phyloP scores from a whole-genome alignment of 1,140 invertebrate species.

The Cardiocondyla obscurior region DNA sequence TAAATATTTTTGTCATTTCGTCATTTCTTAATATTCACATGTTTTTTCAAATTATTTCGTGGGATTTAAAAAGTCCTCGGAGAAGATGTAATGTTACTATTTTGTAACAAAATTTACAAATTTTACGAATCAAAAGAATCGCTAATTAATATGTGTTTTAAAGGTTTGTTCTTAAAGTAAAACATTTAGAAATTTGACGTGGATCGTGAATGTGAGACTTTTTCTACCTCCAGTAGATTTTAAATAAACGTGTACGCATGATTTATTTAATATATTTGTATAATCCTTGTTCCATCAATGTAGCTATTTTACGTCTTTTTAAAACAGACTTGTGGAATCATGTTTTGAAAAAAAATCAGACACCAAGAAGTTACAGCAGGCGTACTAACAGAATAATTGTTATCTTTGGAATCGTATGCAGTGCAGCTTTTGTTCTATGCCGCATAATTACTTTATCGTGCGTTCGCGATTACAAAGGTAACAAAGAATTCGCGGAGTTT shows the following conservation, averaged over 20 bases:
- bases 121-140: too few species aligned
- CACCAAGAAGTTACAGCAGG: background rate
- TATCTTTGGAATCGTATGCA: conserved; percentile 47
- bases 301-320: background rate
- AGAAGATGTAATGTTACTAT: background rate
- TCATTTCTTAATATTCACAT: background rate
- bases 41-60: background rate
- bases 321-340: conserved; percentile 9
- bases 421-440: conserved; percentile 44
- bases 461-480: conserved; percentile 54
- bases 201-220: background rate
- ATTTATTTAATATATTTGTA: background rate
- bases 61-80: background rate
- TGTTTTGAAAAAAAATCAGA: conserved; percentile 6
- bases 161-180: background rate
- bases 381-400: conserved; percentile 15
- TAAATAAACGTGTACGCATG: background rate
- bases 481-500: conserved; percentile 54
- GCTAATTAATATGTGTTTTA: too few species aligned
- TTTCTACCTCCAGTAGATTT: background rate
- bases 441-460: conserved; percentile 51
- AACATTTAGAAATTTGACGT: background rate
- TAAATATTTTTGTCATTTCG: background rate
- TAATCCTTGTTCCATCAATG: background rate
- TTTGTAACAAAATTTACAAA: background rate